phyloP scores from a whole-genome alignment of 2,113 vertebrate species.

The Uria aalge region DNA sequence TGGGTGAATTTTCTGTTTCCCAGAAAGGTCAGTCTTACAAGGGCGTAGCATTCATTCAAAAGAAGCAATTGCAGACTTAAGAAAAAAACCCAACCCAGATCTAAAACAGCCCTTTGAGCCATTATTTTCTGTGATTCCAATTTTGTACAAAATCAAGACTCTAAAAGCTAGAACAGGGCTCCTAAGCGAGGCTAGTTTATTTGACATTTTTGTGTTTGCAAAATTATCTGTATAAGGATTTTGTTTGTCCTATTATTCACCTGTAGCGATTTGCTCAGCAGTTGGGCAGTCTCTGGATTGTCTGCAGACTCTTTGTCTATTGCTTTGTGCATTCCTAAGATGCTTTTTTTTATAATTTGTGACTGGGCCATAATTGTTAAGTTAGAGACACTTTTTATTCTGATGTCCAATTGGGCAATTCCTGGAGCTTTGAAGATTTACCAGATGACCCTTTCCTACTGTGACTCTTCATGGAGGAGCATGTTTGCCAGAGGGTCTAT shows the following conservation, averaged over 20 bases:
- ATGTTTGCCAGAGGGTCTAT: background rate
- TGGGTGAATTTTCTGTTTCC: background rate
- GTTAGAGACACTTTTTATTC: background rate
- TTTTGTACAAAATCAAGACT: background rate
- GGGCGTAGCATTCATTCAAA: background rate
- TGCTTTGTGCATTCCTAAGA: background rate
- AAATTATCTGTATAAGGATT: background rate
- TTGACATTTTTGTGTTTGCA: background rate
- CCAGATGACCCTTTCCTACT: slow-evolving; percentile 43
- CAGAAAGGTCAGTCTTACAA: background rate
- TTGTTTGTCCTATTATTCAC: background rate
- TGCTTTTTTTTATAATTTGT: background rate
- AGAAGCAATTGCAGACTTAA: background rate
- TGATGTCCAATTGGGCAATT: background rate
- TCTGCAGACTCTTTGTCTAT: background rate
- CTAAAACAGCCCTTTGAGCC: background rate
- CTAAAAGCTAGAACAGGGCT: background rate
- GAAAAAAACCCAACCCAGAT: background rate
- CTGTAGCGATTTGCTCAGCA: background rate
- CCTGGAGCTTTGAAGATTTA: slow-evolving; percentile 38
- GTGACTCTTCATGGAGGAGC: slow-evolving; percentile 20
- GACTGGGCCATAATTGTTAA: background rate
- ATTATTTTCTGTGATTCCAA: background rate
- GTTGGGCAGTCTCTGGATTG: background rate
- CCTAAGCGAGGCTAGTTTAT: background rate